Evolutionary conservation across 2,888 invertebrate genomes (phyloP), one percentile per base, ranked within the genome.

Genomic region (Muscina levida): DNA sequence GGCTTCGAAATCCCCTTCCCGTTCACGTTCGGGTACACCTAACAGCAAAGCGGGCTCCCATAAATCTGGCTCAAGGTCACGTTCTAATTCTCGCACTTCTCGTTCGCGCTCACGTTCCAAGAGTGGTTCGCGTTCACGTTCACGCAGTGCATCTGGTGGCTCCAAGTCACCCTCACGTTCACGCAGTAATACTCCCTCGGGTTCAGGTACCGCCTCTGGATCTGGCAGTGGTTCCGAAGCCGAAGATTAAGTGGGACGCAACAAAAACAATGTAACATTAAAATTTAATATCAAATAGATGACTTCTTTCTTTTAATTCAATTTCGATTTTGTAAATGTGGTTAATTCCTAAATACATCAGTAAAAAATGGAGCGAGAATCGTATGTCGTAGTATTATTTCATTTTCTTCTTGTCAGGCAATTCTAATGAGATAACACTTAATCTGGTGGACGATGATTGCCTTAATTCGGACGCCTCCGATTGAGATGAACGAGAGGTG

Each of bases 81-180:
- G 72, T 57, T 87, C 87, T 26, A 80, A 83, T 13, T 86, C 87
- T 2, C 82, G 82, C 2, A 82, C 84, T 5, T 59, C 80, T 76
- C 84, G 73, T 11, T 85, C 85, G 1, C 83, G 82, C 5, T 84
- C 85, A 3, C 72, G 84, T 37, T 85, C 85, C 6, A 82, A 62
- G 13, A 88, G 88, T 1, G 84, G 85, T 2, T 90, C 91, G 1
- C 87, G 91, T 84, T 86, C 85, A 0, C 74, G 85, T 1, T 85
- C 85, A n/a, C 78, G 85, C 42, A 84, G 85, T 17, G 83, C 76
- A 5, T 86, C 86, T 1, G 86, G 86, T 5, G n/a, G n/a, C 22
- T 87, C 88, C 0, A 85, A 86, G 2, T 90, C 91, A 1, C 86
- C 86, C 1, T 91, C 92, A 0, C 88, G 91, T 83, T 90, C 89